Evolutionary conservation across 2,113 vertebrate species (phyloP).

Genomic region (Erythrolamprus reginae): DNA sequence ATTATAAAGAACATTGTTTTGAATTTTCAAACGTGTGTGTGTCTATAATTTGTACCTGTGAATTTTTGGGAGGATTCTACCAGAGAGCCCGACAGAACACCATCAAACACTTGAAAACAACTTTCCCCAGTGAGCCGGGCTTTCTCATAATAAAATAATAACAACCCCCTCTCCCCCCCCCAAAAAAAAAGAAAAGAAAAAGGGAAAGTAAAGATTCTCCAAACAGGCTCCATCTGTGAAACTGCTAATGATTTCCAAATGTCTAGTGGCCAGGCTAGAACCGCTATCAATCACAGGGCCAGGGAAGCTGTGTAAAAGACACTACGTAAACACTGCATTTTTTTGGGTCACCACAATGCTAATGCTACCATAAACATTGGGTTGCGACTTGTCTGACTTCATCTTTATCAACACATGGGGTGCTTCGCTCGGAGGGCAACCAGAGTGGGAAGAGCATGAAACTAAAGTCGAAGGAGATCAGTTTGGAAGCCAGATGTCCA

Average conservation of each 20-base stretch:
- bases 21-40: too few relatives aligned
- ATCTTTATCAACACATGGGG: constrained; percentile 10
- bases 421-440: background rate
- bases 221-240: background rate
- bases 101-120: background rate
- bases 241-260: constrained; percentile 29
- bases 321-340: constrained; percentile 16
- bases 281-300: constrained; percentile 10
- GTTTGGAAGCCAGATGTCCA: background rate
- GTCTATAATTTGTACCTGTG: too few relatives aligned
- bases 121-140: background rate
- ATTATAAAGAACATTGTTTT: too few relatives aligned
- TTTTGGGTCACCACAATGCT: constrained; percentile 27
- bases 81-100: too few relatives aligned
- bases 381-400: constrained; percentile 16
- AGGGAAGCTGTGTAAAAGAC: constrained; percentile 15
- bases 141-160: constrained; percentile 25
- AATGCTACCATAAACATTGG: constrained; percentile 19
- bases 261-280: background rate
- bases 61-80: too few relatives aligned
- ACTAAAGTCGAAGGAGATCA: background rate
- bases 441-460: background rate
- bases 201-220: constrained; percentile 11
- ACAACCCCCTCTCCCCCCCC: too few relatives aligned
- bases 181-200: background rate